Evolutionary conservation across 2,888 invertebrate species (phyloP).

Genomic region (Diaperis boleti): DNA sequence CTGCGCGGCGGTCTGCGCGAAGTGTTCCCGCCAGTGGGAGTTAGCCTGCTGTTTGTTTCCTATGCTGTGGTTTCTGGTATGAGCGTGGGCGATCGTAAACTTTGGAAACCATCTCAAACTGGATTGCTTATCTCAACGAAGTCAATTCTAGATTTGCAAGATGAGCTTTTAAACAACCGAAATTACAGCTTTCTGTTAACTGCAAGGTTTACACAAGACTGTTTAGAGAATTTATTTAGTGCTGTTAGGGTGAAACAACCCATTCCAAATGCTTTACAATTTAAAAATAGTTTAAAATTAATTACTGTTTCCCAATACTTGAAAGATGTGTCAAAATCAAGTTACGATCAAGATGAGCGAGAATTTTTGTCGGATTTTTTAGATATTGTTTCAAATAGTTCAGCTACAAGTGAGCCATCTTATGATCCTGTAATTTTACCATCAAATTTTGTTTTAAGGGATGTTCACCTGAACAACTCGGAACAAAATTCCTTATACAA

Average conservation of each 20-base stretch:
- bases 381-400: background rate
- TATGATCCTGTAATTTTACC: too few species aligned
- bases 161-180: background rate
- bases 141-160: background rate
- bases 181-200: conserved; percentile 2
- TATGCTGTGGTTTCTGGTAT: too few species aligned
- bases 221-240: conserved; percentile 8
- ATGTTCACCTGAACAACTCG: background rate
- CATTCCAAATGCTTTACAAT: background rate
- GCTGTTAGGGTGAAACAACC: background rate
- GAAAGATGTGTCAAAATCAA: background rate
- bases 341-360: background rate
- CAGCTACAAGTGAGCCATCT: too few species aligned
- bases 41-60: too few species aligned
- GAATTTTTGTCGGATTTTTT: background rate
- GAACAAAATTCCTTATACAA: background rate
- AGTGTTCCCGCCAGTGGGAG: too few species aligned
- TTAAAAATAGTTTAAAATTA: background rate
- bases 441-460: background rate
- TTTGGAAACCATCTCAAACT: conserved; percentile 9
- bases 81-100: background rate
- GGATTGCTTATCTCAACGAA: background rate
- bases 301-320: conserved; percentile 5
- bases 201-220: background rate
- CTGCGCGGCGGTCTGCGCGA: too few species aligned